These are phyloP conservation scores for Eledone cirrhosa DNA, from an alignment of 2,888 invertebrate species.

Conservation along the genomic window DNA sequence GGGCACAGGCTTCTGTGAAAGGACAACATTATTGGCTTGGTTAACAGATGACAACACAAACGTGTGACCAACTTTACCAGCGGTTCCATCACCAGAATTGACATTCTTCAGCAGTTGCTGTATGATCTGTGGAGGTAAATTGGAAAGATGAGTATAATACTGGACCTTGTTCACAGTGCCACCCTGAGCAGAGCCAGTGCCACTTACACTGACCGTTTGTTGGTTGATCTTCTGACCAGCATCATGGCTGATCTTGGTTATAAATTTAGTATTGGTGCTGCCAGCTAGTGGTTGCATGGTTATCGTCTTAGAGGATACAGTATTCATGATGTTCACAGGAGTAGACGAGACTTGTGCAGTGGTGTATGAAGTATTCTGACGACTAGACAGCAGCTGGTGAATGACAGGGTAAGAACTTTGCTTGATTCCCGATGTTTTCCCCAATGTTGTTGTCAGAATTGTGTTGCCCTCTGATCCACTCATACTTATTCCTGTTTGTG, in stretches of 20 bases:
- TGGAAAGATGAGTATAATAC: conserved; percentile 37
- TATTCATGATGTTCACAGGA: neutral
- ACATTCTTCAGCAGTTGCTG: conserved; percentile 53
- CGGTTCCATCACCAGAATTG: conserved; percentile 34
- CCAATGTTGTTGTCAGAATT: neutral
- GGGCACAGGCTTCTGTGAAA: too few species aligned
- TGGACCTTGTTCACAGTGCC: conserved; percentile 32
- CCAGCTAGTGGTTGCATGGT: too few species aligned
- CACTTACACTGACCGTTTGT: too few species aligned
- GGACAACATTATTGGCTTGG: neutral
- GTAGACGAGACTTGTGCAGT: neutral
- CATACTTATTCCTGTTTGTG: too few species aligned
- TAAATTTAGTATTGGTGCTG: too few species aligned
- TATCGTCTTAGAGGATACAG: neutral
- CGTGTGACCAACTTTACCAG: neutral
- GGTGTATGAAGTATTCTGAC: neutral
- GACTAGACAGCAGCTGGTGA: conserved; percentile 41
- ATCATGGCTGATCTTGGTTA: too few species aligned
- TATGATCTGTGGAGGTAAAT: conserved; percentile 49
- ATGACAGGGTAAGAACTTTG: conserved; percentile 46
- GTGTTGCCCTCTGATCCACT: too few species aligned
- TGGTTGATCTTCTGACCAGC: too few species aligned
- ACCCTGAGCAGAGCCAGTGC: too few species aligned
- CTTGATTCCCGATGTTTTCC: conserved; percentile 24
- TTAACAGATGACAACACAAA: conserved; percentile 11